Conservation (phyloP, 1,140 invertebrate species). For the Calycopis cecrops region DNA sequence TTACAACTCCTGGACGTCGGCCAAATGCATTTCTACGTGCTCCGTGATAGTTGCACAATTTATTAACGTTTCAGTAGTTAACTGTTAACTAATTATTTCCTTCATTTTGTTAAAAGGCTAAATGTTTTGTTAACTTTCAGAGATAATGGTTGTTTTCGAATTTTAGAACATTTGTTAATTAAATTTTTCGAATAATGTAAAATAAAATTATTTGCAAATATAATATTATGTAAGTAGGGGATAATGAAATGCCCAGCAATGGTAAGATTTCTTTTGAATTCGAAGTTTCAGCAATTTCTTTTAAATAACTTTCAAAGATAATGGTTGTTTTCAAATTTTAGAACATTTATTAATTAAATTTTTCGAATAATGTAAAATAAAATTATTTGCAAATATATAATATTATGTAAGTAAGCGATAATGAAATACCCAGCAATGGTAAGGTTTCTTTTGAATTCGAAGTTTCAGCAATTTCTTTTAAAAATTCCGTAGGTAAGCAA, state of each 20-base stretch:
- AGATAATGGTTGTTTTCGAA: not conserved
- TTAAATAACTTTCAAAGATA: too few relatives aligned
- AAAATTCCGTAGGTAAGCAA: too few relatives aligned
- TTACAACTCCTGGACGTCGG: slow-evolving; percentile 20
- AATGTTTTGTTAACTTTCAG: slow-evolving; percentile 12
- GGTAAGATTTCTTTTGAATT: too few relatives aligned
- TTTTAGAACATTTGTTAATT: slow-evolving; percentile 20
- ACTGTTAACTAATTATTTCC: slow-evolving; percentile 46
- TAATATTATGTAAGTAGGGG: too few relatives aligned
- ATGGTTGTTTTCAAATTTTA: not conserved
- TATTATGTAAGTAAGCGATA: too few relatives aligned
- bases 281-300: too few relatives aligned
- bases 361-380: not conserved
- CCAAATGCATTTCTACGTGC: slow-evolving; percentile 34
- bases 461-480: too few relatives aligned
- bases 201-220: too few relatives aligned
- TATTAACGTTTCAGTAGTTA: slow-evolving; percentile 33
- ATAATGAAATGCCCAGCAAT: too few relatives aligned
- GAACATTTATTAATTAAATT: slow-evolving; percentile 22
- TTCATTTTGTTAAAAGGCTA: slow-evolving; percentile 27
- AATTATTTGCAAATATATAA: too few relatives aligned
- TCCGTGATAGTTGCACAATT: slow-evolving; percentile 30
- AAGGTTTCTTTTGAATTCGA: too few relatives aligned
- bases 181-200: slow-evolving; percentile 6
- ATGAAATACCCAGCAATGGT: too few relatives aligned